Conservation (phyloP, 2,888 invertebrate genomes). For the Leptogaster cylindrica region DNA sequence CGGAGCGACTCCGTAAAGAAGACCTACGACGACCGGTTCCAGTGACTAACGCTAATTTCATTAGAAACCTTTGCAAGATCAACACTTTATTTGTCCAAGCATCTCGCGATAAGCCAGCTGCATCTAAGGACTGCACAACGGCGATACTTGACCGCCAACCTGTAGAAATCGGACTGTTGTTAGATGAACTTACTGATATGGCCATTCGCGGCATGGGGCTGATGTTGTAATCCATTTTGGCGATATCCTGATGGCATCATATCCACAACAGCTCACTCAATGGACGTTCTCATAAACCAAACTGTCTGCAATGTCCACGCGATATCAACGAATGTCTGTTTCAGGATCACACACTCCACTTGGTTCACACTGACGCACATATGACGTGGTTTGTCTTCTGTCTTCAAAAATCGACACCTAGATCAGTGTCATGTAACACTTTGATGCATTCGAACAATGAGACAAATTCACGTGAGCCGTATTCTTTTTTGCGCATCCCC, state of each 20-base stretch:
- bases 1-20: conserved; percentile 10
- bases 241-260: conserved; percentile 44
- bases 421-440: background rate
- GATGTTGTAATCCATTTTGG: conserved; percentile 46
- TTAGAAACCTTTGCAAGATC: conserved; percentile 11
- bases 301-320: background rate
- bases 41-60: conserved; percentile 42
- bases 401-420: conserved; percentile 3
- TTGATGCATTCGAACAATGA: conserved; percentile 5
- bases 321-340: background rate
- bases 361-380: conserved; percentile 1
- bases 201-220: conserved; percentile 41
- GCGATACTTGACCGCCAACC: background rate
- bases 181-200: conserved; percentile 44
- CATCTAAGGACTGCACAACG: background rate
- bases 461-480: background rate
- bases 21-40: conserved; percentile 30
- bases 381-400: background rate
- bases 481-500: background rate
- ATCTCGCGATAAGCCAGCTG: background rate
- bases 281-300: background rate
- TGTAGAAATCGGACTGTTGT: background rate
- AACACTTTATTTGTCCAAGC: conserved; percentile 27
- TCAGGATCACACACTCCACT: conserved; percentile 10
- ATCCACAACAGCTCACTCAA: background rate